Base-by-base conservation (phyloP, 2,888 invertebrate genomes). In the Rhabditophanes sp. region DNA sequence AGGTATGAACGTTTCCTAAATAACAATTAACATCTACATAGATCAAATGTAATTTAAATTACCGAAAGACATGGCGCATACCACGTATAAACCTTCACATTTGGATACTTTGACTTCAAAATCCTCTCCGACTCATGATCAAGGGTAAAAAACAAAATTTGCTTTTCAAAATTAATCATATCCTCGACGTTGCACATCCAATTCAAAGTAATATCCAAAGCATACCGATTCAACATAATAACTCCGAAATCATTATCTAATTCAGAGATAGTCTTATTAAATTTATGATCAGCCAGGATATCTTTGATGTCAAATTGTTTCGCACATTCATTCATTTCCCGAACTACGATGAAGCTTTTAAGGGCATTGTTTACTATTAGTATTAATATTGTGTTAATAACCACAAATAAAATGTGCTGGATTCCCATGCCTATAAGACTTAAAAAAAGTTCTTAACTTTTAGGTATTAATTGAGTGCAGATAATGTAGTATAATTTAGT, bases 151-250 rank as follows among this genome's bases (percentile, higher is more conserved):
- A 52, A 50, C 11, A 52, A 25, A 16, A 46, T 40, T 12, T 25
- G 39, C 14, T 41, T 28, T 27, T 48, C 49, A 33, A 37, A 25
- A 18, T 25, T 43, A 24, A 32, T 7, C 25, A 44, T 41, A 2
- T 31, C 37, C 3, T 29, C 37, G 18, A 46, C 48, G 37, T 51
- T 51, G 25, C 53, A 50, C 17, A 50, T 25, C 46, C 46, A 53
- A 27, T 53, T 53, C 18, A 53, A 32, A 2, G 53, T 53, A 43
- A 53, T 51, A 21, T 42, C 35, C 8, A 50, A 30, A 9, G 49
- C 51, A 28, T 44, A 37, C 12, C 48, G 25, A 33, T 24, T 32
- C 7, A 37, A 15, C 37, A 37, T 37, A 16, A 37, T 26, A 18
- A 37, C 35, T 4, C 37, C 37, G 9, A 37, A 37, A 19, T 22